phyloP scores from a whole-genome alignment of 2,797 vertebrate species.

The Argyrosomus regius region DNA sequence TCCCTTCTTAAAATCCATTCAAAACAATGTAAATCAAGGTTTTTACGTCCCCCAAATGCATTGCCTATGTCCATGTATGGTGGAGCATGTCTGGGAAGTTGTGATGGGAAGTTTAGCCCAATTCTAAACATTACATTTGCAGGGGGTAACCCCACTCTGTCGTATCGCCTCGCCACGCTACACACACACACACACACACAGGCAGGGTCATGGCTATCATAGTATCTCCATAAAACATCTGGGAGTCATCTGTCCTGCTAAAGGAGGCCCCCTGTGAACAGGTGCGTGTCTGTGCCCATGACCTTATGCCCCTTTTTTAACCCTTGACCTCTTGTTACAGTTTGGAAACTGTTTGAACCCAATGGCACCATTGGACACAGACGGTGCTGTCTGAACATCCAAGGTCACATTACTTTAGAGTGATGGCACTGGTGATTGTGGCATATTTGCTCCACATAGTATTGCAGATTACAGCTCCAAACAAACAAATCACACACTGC shows the following conservation, averaged over 20 bases:
- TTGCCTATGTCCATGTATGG: conserved; percentile 36
- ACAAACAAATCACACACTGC: conserved; percentile 7
- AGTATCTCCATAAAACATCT: conserved; percentile 73
- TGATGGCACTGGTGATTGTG: not conserved
- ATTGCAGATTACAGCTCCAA: conserved; percentile 20
- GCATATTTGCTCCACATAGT: not conserved
- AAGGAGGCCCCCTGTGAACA: conserved; percentile 72
- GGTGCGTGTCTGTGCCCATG: conserved; percentile 71
- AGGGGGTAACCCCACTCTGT: not conserved
- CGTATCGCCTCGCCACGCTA: not conserved
- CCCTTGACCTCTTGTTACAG: conserved; percentile 55
- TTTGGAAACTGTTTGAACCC: conserved; percentile 58
- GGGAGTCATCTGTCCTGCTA: conserved; percentile 61
- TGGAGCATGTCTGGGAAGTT: conserved; percentile 39
- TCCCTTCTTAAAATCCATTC: conserved; percentile 61
- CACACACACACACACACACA: conserved; percentile 13
- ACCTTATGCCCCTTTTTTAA: conserved; percentile 55
- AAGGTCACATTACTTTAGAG: conserved; percentile 45
- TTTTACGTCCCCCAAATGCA: conserved; percentile 37
- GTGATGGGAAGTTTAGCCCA: conserved; percentile 41
- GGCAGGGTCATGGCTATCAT: conserved; percentile 29
- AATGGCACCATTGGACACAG: conserved; percentile 26
- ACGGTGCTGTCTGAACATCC: conserved; percentile 26
- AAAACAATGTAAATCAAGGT: conserved; percentile 70
- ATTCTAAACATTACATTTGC: conserved; percentile 32